Base-by-base conservation (phyloP, 2,113 vertebrate species). In the Riparia riparia region DNA sequence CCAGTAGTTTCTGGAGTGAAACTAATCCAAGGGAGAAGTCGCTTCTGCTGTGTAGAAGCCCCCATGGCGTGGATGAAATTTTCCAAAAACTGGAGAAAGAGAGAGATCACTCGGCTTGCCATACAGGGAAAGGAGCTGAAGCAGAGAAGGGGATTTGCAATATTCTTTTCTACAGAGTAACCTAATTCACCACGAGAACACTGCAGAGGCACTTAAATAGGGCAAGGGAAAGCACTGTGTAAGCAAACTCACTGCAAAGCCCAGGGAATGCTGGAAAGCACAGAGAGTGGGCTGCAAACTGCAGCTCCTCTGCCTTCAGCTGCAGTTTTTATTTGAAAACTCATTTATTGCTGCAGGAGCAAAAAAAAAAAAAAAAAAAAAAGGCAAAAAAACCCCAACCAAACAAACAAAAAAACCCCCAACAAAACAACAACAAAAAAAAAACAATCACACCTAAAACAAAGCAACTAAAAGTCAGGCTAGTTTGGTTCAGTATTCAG, bases 191-290 rank as follows among this genome's bases (percentile, higher is more conserved):
- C 72, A 39, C 15, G 56, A 96, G 76, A 63, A 56, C 21, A 19
- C 76, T 91, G 92, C 94, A 91, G 91, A 91, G 76, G 71, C 71
- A 41, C 18, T 93, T 94, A 95, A 96, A 93, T 95, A 93, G 93
- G 93, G 79, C 93, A 83, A 68, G 85, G 49, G 69, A 93, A 96
- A 95, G 71, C 60, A 58, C 85, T 37, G 71, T 71, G 68, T 88
- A 90, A 96, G 95, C 85, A 93, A 82, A 79, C 82, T 83, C 28
- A 19, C 90, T 90, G 91, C 58, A 91, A 93, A 86, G 79, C 90
- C 71, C 44, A 37, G 76, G 79, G 74, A 95, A 44, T 56, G 80
- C 28, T 44, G 68, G 63, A 73, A 61, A 94, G 54, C 37, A 22
- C 28, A 57, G 58, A 41, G 13, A 79, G 51, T 44, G 86, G 58